These are phyloP conservation scores for Microtus ochrogaster DNA, from an alignment of 2,113 vertebrate genomes.

Conservation along the genomic window DNA sequence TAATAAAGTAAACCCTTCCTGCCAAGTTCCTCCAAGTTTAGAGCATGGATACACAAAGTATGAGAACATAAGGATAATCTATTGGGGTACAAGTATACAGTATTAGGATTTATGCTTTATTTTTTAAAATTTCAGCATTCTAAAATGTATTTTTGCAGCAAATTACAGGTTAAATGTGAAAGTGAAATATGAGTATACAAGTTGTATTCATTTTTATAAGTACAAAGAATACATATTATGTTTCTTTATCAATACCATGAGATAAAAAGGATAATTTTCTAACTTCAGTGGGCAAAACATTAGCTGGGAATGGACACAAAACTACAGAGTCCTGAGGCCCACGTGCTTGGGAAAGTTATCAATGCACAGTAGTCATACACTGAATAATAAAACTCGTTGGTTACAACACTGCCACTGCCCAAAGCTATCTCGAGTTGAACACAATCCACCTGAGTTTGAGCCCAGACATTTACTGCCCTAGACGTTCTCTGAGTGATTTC, in stretches of 20 bases:
- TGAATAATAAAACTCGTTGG: not conserved
- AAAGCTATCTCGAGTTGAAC: not conserved
- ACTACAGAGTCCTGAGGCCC: not conserved
- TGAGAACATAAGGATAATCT: not conserved
- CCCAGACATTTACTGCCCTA: not conserved
- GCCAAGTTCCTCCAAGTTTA: not conserved
- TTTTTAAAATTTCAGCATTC: not conserved
- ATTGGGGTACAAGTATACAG: not conserved
- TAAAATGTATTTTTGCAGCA: constrained; percentile 4
- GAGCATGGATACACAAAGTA: not conserved
- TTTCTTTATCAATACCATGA: not conserved
- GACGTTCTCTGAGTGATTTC: not conserved
- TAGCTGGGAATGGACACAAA: not conserved
- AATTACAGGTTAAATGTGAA: not conserved
- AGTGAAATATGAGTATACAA: not conserved
- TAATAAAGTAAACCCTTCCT: not conserved
- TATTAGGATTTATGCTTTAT: constrained; percentile 10
- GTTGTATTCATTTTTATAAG: not conserved
- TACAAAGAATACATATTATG: not conserved
- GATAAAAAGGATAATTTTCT: constrained; percentile 2
- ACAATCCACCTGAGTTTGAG: not conserved
- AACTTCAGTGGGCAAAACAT: not conserved
- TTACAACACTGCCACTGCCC: no score
- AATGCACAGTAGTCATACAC: not conserved
- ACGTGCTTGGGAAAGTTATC: not conserved